Percentiles rank a stretch among this genome's conserved stretches.
phyloP scores from a whole-genome alignment of 1,140 invertebrate species.

The Cyrtorhinus lividipennis region DNA sequence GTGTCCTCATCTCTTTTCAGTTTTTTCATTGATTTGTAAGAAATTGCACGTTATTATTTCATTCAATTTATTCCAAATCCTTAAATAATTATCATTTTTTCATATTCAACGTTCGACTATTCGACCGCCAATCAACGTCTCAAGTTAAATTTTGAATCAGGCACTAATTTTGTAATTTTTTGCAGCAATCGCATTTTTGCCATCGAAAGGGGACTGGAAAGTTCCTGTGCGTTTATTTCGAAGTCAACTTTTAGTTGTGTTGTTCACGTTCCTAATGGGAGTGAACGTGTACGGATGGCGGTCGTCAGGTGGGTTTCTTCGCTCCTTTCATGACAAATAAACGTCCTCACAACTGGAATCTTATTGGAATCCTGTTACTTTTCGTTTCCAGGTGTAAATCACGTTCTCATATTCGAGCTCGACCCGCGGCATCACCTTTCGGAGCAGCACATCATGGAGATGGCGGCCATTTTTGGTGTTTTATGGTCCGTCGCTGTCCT shows the following conservation, averaged over 20 bases:
- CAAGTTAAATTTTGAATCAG: too few species aligned
- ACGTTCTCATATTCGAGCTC: conserved; percentile 96
- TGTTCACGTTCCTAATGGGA: conserved; percentile 91
- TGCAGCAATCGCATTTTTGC: not conserved
- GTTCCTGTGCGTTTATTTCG: conserved; percentile 77
- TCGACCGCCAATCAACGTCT: too few species aligned
- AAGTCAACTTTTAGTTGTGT: conserved; percentile 79
- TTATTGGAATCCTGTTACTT: too few species aligned
- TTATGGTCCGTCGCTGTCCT: conserved; percentile 80
- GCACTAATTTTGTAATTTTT: not conserved
- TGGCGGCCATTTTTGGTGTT: conserved; percentile 87
- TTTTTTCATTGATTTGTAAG: too few species aligned
- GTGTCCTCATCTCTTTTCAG: too few species aligned
- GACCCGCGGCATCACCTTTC: conserved; percentile 93
- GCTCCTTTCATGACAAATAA: not conserved
- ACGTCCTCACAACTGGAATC: too few species aligned
- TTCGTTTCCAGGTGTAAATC: conserved; percentile 67
- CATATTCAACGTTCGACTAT: too few species aligned
- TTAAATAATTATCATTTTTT: too few species aligned
- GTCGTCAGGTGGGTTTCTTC: conserved; percentile 41
- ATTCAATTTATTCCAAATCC: too few species aligned
- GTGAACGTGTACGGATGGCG: conserved; percentile 98
- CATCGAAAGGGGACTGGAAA: conserved; percentile 46
- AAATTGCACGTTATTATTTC: too few species aligned
- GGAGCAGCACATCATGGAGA: conserved; percentile 92